Base-by-base conservation (phyloP, 2,888 invertebrate genomes). In the Hetaerina titia region DNA sequence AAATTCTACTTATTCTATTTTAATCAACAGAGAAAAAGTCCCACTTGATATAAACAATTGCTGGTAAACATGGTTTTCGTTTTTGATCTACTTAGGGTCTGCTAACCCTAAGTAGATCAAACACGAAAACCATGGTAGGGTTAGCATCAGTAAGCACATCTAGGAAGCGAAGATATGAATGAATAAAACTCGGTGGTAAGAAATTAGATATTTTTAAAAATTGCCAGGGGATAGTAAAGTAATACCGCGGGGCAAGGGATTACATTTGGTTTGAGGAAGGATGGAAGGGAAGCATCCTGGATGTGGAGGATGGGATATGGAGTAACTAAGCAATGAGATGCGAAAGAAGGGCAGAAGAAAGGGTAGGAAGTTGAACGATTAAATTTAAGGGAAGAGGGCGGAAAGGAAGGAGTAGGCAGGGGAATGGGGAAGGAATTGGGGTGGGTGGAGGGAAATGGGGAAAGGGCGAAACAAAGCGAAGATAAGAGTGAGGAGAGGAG, bases 391-490 rank as follows among this genome's bases (percentile, higher is more conserved):
- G 69, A 22, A n/a, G n/a, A 69, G 22, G 69, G 31, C 11, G 25
- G 81, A 25, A 25, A 31, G 31, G 15, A 81, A 31, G 11, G 31
- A 31, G 69, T 60, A 60, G 19, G 90, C 2, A 22, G 64, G 5
- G 64, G 90, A 25, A 11, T 1, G 90, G 64, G 60, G 90, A 25
- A 63, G 25, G 22, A 15, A 15, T 31, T n/a, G 31, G 31, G 11
- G 9, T 31, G 89, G 56, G 89, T n/a, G 57, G n/a, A 64, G 58
- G 89, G 89, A n/a, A n/a, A 69, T 90, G 22, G 56, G 22, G 15
- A n/a, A 22, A 7, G 31, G 60, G 90, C 6, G 64, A 90, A 90
- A 90, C 64, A 90, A 69, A 69, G 69, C 69, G n/a, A n/a, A 64
- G 90, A 90, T 90, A 90, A 64, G 64, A 13, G 19, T n/a, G 60